Conservation (phyloP, 53 echinoderm and acorn worm genomes). For the Stichopus horrens region DNA sequence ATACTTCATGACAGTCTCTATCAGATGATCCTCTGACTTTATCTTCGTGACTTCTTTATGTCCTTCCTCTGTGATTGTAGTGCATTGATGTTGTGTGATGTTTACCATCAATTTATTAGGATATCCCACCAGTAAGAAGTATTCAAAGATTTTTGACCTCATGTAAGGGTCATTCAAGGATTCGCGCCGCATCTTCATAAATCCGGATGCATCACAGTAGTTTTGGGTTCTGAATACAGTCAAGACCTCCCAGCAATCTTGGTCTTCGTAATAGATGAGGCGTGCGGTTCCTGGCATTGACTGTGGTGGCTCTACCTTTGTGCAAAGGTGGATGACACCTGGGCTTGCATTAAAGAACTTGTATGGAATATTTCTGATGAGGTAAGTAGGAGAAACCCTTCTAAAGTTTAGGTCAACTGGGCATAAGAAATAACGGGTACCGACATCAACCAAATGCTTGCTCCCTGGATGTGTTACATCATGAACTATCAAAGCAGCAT, state of each 20-base stretch:
- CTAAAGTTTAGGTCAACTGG: neutral
- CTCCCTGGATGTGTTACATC: neutral
- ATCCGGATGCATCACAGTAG: neutral
- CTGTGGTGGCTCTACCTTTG: neutral
- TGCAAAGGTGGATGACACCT: slow-evolving; percentile 8
- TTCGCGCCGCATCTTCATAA: neutral
- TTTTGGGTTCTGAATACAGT: neutral
- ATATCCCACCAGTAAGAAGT: slow-evolving; percentile 12
- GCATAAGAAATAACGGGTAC: neutral
- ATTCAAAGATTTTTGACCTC: no score
- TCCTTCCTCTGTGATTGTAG: neutral
- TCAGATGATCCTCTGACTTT: neutral
- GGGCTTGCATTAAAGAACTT: slow-evolving; percentile 14
- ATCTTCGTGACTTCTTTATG: neutral
- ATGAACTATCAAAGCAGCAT: neutral
- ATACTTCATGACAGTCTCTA: slow-evolving; percentile 11
- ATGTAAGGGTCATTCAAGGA: neutral
- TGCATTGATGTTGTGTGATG: neutral
- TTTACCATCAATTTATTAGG: slow-evolving; percentile 1
- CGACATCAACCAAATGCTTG: slow-evolving; percentile 17
- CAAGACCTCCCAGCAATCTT: slow-evolving; percentile 23
- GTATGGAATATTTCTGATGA: neutral
- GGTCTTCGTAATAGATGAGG: neutral
- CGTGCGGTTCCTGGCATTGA: neutral
- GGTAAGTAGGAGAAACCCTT: neutral